phyloP scores from a whole-genome alignment of 2,888 invertebrate species.

The Podabrus alpinus region DNA sequence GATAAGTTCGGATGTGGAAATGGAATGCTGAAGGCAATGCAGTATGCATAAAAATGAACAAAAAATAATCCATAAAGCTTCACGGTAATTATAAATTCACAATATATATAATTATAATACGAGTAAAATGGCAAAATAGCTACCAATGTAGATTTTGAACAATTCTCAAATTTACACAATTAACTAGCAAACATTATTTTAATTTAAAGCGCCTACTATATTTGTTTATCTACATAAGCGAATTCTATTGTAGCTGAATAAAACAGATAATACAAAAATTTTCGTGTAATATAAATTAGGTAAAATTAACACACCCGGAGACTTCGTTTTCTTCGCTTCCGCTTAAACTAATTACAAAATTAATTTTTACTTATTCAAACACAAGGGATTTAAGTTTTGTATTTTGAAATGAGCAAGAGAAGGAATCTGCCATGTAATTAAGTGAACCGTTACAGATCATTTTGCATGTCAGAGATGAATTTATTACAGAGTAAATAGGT shows the following conservation, averaged over 20 bases:
- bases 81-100: background rate
- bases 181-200: background rate
- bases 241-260: background rate
- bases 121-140: too few species aligned
- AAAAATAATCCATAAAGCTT: background rate
- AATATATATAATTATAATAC: too few species aligned
- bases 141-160: background rate
- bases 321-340: slow-evolving; percentile 19
- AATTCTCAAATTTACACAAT: background rate
- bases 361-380: slow-evolving; percentile 20
- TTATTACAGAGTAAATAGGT: slow-evolving; percentile 24
- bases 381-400: background rate
- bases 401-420: slow-evolving; percentile 10
- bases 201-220: background rate
- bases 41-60: background rate
- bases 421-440: slow-evolving; percentile 20
- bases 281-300: slow-evolving; percentile 19
- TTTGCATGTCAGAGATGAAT: slow-evolving; percentile 19
- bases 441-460: slow-evolving; percentile 23
- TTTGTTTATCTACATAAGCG: background rate
- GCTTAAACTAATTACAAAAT: slow-evolving; percentile 18
- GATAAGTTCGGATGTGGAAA: background rate
- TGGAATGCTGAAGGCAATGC: background rate
- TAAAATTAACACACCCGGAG: slow-evolving; percentile 19
- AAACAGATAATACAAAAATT: background rate